A percentile compares a stretch with the other conserved stretches of the same genome.
Conservation (phyloP, 2,113 vertebrate species). For the Prunella himalayana region DNA sequence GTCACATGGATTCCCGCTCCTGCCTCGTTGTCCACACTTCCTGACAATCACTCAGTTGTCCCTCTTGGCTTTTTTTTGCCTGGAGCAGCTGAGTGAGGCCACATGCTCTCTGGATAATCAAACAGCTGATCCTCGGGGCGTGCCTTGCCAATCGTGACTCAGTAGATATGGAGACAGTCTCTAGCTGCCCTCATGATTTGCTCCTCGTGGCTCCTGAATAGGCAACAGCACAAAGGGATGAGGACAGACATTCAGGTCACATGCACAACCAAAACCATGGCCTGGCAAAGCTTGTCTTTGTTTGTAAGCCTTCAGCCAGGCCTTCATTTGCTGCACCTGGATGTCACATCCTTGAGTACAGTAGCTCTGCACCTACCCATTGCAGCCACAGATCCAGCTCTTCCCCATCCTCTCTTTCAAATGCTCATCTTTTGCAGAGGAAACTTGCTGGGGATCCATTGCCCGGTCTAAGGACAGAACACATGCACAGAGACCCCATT, state of each 20-base stretch:
- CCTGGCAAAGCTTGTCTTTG: not conserved
- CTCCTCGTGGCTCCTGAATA: slow-evolving; percentile 39
- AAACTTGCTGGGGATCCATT: not conserved
- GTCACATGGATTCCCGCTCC: slow-evolving; percentile 50
- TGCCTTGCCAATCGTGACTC: slow-evolving; percentile 26
- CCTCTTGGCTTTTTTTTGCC: not conserved
- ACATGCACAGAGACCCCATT: slow-evolving; percentile 40
- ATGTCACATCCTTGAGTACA: not conserved
- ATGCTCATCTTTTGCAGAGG: not conserved
- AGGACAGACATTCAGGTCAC: slow-evolving; percentile 21
- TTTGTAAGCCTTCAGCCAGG: not conserved
- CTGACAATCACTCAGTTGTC: slow-evolving; percentile 51
- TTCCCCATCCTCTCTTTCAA: not conserved
- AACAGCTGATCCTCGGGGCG: slow-evolving; percentile 37
- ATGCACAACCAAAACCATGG: not conserved
- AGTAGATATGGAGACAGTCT: slow-evolving; percentile 42
- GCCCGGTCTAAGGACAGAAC: not conserved
- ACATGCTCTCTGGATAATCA: slow-evolving; percentile 50
- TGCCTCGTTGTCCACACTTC: not conserved
- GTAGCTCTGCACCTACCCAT: not conserved
- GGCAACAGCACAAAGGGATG: slow-evolving; percentile 14
- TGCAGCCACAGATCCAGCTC: not conserved
- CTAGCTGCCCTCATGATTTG: slow-evolving; percentile 35
- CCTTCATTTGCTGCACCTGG: not conserved
- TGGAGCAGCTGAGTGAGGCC: slow-evolving; percentile 53